Evolutionary conservation across 2,888 invertebrate genomes (phyloP).

Genomic region (Diabrotica balteata): DNA sequence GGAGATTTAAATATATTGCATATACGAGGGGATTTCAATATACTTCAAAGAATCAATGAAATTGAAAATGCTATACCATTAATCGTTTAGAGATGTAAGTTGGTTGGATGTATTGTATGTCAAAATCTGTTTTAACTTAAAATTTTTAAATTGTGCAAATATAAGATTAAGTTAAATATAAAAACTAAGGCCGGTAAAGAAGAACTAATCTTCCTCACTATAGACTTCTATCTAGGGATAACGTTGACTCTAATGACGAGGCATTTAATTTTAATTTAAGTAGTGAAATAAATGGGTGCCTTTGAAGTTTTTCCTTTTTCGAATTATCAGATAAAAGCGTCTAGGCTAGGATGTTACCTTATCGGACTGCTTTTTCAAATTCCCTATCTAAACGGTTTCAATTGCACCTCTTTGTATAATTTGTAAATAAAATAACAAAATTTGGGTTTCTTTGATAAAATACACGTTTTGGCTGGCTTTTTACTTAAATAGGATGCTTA

Average conservation of each 20-base stretch:
- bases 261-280: constrained; percentile 28
- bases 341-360: constrained; percentile 16
- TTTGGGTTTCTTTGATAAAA: background rate
- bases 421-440: constrained; percentile 19
- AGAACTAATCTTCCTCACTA: constrained; percentile 3
- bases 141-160: too few species aligned
- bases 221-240: constrained; percentile 4
- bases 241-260: constrained; percentile 21
- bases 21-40: too few species aligned
- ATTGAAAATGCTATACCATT: too few species aligned
- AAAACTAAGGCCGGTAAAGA: too few species aligned
- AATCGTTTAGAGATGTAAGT: too few species aligned
- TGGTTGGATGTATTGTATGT: too few species aligned
- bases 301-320: constrained; percentile 23
- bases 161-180: too few species aligned
- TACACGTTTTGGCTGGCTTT: background rate
- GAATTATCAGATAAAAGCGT: constrained; percentile 24
- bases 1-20: too few species aligned
- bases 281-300: constrained; percentile 24
- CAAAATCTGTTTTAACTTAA: too few species aligned
- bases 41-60: too few species aligned
- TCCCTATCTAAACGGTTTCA: constrained; percentile 12
- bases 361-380: constrained; percentile 12
- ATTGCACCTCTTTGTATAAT: constrained; percentile 26
- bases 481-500: background rate